Percentiles rank a stretch among this genome's conserved stretches.
These are phyloP conservation scores for Gadopsis bispinosus DNA, from an alignment of 2,797 vertebrate genomes.

Conservation along the genomic window DNA sequence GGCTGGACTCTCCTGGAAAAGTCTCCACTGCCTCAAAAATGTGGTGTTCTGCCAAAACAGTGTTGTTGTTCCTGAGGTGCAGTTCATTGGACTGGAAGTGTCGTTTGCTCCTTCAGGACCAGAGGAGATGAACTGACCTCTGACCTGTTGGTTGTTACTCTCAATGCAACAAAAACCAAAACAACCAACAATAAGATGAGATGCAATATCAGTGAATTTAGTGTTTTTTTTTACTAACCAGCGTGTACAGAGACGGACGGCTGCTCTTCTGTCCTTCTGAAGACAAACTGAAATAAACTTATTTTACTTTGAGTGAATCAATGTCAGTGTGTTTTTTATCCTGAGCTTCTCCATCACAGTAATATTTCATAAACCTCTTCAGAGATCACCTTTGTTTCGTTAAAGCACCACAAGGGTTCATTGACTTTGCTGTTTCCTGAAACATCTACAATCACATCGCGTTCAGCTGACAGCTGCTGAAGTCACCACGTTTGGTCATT, in stretches of 20 bases:
- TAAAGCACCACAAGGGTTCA: too few relatives aligned
- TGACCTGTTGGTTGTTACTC: slow-evolving; percentile 15
- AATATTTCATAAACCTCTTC: background rate
- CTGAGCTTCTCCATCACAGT: background rate
- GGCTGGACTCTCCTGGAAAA: background rate
- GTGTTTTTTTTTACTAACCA: slow-evolving; percentile 21
- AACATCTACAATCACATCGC: too few relatives aligned
- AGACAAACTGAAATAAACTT: slow-evolving; percentile 57
- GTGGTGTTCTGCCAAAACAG: background rate
- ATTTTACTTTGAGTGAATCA: background rate
- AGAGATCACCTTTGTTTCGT: too few relatives aligned
- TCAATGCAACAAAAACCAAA: slow-evolving; percentile 16
- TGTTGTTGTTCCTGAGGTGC: slow-evolving; percentile 4
- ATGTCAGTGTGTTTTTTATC: background rate
- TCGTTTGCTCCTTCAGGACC: background rate
- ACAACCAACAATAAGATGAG: background rate
- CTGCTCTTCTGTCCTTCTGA: slow-evolving; percentile 30
- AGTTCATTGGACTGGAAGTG: slow-evolving; percentile 8
- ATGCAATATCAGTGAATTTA: slow-evolving; percentile 28
- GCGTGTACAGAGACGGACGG: slow-evolving; percentile 22
- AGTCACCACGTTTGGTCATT: background rate
- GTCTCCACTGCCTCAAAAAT: background rate
- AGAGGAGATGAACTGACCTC: background rate
- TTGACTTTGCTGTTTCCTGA: too few relatives aligned
- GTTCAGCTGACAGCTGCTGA: too few relatives aligned